Conservation (phyloP, 2,797 vertebrate species). For the Rallus crepitans region DNA sequence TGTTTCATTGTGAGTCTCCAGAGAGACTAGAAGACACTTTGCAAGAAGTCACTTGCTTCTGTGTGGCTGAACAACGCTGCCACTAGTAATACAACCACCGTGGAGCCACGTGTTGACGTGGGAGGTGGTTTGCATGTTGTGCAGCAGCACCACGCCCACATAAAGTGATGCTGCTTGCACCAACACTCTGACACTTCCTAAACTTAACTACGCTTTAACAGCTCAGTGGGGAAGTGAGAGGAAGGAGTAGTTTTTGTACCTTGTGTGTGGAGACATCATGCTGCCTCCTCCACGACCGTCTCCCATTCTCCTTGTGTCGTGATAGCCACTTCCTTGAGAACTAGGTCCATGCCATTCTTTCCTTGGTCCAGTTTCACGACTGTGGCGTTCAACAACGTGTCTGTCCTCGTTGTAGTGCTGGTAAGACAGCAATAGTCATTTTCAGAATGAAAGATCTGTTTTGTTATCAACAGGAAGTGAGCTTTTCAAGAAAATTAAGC, state of each 20-base stretch:
- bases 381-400: slow-evolving; percentile 91
- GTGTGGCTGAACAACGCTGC: not conserved
- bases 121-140: not conserved
- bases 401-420: slow-evolving; percentile 91
- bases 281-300: slow-evolving; percentile 83
- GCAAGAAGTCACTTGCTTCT: not conserved
- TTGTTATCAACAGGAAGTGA: not conserved
- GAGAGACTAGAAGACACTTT: not conserved
- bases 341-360: slow-evolving; percentile 94
- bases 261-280: slow-evolving; percentile 89
- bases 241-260: slow-evolving; percentile 78
- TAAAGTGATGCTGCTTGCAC: not conserved
- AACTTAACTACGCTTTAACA: not conserved
- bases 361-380: slow-evolving; percentile 89
- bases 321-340: slow-evolving; percentile 88
- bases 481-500: not conserved
- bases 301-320: slow-evolving; percentile 87
- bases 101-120: not conserved
- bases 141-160: not conserved
- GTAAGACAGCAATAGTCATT: not conserved
- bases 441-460: not conserved
- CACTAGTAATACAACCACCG: accelerated
- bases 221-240: not conserved
- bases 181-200: not conserved
- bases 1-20: not conserved